Conservation (phyloP, 2,113 vertebrate species). For the Colius striatus region DNA sequence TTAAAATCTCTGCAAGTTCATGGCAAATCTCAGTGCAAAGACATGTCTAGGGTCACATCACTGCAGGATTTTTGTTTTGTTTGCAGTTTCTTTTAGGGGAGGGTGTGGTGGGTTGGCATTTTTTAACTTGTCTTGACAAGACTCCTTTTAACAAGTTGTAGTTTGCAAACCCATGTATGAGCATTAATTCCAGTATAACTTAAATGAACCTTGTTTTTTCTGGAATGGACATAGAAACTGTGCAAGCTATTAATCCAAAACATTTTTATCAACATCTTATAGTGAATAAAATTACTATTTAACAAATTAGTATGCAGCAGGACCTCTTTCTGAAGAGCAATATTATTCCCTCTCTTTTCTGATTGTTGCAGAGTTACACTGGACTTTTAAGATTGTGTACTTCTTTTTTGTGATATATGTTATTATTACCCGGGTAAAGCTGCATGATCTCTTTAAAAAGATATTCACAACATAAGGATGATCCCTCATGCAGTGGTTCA, state of each 20-base stretch:
- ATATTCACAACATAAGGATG: background rate
- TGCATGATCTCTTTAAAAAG: background rate
- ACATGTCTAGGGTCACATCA: background rate
- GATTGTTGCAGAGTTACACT: background rate
- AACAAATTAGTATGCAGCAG: background rate
- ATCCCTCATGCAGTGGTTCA: background rate
- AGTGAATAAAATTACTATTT: background rate
- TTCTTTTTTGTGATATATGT: background rate
- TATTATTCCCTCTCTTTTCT: background rate
- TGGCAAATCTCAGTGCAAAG: background rate
- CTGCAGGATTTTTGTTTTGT: background rate
- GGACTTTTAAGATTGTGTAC: background rate
- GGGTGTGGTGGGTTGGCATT: background rate
- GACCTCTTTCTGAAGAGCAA: background rate
- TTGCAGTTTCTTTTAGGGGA: background rate
- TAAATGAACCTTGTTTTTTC: background rate
- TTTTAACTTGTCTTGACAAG: background rate
- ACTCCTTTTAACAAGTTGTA: background rate
- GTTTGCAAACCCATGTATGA: background rate
- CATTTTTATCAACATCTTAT: background rate
- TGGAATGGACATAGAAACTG: background rate
- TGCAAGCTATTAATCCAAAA: background rate
- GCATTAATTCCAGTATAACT: background rate
- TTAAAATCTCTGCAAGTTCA: background rate
- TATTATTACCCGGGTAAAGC: background rate